Base-by-base conservation (phyloP, 2,113 vertebrate species). In the Silurus asotus region DNA sequence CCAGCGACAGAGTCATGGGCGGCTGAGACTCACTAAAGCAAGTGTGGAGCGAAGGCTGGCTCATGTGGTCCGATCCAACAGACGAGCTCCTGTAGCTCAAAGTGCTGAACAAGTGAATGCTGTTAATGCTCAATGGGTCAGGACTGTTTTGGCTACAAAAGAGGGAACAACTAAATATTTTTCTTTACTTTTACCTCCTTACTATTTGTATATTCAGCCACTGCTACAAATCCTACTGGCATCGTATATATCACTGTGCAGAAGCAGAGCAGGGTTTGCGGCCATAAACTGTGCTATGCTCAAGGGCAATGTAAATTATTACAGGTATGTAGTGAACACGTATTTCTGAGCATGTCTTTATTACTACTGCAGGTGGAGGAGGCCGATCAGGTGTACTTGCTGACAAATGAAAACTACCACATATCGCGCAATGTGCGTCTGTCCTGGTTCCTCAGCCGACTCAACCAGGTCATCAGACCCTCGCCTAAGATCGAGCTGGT, bases 401-500 rank as follows among this genome's bases (percentile, higher is more conserved):
- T 99, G 89, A 99, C 99, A 98, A 99, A 97, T 90, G 97, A 99
- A 78, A 96, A 98, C 89, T 97, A 98, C 84, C 95, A 98, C 25
- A 99, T 99, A 92, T 99, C 98, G 69, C 95, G 98, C 87, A 99
- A 99, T 88, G 97, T 99, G 86, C 96, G 98, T 64, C 94, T 99
- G 14, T 97, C 97, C 9, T 99, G 98, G 98, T 99, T 99, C 85
- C 96, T 99, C 62, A 95, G 93, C 85, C 96, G 95, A 55, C 95
- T 99, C 14, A 96, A 99, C 87, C 97, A 99, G 88, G 94, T 96
- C 87, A 95, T 99, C 88, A 94, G 96, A 88, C 96, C 97, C 0
- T 94, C 95, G 1, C 95, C 96, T 0, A 93, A 94, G 86, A 94
- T 95, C 0, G 95, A 97, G 91, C 92, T 99, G 96, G 98, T 99